phyloP scores from a whole-genome alignment of 2,888 invertebrate genomes.

The Aethes cnicana region DNA sequence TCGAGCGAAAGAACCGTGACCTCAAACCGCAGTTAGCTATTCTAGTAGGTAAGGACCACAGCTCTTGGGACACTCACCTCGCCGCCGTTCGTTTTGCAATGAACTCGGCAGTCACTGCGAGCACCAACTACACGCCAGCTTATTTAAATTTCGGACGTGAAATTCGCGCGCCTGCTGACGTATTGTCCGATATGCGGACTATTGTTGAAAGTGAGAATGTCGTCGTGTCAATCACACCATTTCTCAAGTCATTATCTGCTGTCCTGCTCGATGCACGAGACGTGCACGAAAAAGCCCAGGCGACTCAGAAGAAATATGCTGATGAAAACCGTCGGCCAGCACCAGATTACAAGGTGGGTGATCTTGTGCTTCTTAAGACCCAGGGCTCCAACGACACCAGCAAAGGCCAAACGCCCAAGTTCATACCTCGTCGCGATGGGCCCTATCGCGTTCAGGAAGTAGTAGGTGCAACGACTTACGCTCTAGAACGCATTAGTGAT shows the following conservation, averaged over 20 bases:
- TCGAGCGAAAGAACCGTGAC: neutral
- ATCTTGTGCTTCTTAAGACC: conserved; percentile 2
- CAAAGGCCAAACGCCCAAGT: neutral
- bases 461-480: neutral
- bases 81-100: too few relatives aligned
- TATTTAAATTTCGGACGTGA: too few relatives aligned
- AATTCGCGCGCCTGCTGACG: too few relatives aligned
- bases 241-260: neutral
- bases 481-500: too few relatives aligned
- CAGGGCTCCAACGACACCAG: neutral
- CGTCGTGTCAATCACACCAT: too few relatives aligned
- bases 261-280: neutral
- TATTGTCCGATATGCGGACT: too few relatives aligned
- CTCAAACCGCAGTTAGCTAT: neutral
- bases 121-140: too few relatives aligned
- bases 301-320: neutral
- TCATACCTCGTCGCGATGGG: neutral
- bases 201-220: too few relatives aligned
- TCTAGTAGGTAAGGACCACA: neutral
- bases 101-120: too few relatives aligned
- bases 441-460: neutral
- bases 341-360: neutral
- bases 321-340: neutral
- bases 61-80: neutral
- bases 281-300: neutral